A percentile compares a stretch with the other conserved stretches of the same genome.
These are phyloP conservation scores for Telmatherina bonti DNA, from an alignment of 2,797 vertebrate species.

Conservation along the genomic window DNA sequence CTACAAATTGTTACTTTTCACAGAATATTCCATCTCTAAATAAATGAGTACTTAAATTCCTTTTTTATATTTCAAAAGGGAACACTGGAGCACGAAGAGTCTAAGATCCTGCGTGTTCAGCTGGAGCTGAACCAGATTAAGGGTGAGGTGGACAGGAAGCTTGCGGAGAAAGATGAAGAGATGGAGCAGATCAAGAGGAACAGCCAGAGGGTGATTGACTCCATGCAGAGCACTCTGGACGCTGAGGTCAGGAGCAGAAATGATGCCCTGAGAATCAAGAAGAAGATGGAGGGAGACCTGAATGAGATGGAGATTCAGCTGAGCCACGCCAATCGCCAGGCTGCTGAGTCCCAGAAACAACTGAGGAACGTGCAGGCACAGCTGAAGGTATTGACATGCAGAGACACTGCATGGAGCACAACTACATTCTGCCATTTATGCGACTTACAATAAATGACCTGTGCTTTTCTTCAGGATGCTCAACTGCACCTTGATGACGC, in stretches of 20 bases:
- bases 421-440: no score
- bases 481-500: constrained; percentile 91
- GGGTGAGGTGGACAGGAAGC: constrained; percentile 87
- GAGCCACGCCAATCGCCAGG: constrained; percentile 88
- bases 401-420: neutral
- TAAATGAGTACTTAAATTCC: neutral
- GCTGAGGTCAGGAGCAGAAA: constrained; percentile 91
- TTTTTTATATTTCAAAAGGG: constrained; percentile 77
- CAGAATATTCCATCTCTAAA: neutral
- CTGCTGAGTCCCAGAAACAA: constrained; percentile 90
- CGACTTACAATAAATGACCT: no score
- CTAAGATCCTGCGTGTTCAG: constrained; percentile 89
- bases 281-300: no score
- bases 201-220: constrained; percentile 86
- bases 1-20: neutral
- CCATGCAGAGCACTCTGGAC: constrained; percentile 89
- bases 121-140: constrained; percentile 92
- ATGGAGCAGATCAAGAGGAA: constrained; percentile 92
- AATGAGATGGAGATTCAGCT: constrained; percentile 93
- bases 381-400: constrained; percentile 85
- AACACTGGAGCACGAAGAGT: constrained; percentile 91
- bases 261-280: constrained; percentile 91
- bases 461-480: constrained; percentile 87
- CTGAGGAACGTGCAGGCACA: constrained; percentile 87
- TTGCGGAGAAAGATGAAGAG: constrained; percentile 93